Base-by-base conservation (phyloP, 2,113 vertebrate genomes). In the Hypomesus transpacificus region DNA sequence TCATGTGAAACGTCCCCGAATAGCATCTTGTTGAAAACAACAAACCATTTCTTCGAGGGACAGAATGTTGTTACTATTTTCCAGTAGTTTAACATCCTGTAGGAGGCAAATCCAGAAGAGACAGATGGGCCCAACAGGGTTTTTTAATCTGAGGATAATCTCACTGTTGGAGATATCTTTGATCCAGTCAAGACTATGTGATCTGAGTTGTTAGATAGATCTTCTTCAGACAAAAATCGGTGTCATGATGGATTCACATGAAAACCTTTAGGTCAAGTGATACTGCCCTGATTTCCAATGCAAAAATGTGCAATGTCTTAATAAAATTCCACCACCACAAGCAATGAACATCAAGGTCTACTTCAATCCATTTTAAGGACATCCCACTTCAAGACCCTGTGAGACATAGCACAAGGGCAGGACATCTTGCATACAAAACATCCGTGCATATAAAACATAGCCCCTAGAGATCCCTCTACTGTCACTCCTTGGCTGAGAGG, bases 61-160 rank as follows among this genome's bases (percentile, higher is more conserved):
- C 39, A 39, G 39, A 9, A 9, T 9, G 8, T 39, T 39, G 39
- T 39, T 1, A 9, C 7, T 39, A 39, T 39, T 39, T 39, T 39
- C 39, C 39, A 39, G 39, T 2, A 9, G 39, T 39, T 0, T 39
- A 39, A 39, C 39, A 9, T 39, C 39, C 39, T 39, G 39, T 8
- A 39, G 39, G 39, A 75, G 67, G 46, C 52, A 74, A 54, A 78
- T 70, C 17, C n/a, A 64, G 7, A 64, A 6, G 39, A 31, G 39
- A 66, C 64, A 66, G 39, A 66, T 21, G 20, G 39, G 14, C 4
- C 26, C 64, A 50, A 50, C 60, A 75, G 70, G 76, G 65, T 71
- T 66, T 58, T 11, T 26, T 24, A 68, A 80, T 80, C 82, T 85
- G 24, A 4, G 28, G 70, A 82, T 85, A 80, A 86, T 85, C 84